Evolutionary conservation across 2,888 invertebrate species (phyloP).

Genomic region (Ormia ochracea): DNA sequence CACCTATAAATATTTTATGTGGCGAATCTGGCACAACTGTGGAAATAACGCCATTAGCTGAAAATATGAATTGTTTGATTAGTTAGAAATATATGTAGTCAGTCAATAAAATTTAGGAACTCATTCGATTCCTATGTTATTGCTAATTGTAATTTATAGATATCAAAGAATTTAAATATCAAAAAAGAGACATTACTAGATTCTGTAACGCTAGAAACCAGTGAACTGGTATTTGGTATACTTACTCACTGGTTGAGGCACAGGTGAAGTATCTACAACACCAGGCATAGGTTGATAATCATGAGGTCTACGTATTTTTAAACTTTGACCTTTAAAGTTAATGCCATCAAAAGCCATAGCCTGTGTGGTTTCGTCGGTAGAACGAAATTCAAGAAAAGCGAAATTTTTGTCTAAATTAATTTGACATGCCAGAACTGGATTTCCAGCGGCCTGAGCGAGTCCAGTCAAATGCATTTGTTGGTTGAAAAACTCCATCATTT

Average conservation of each 20-base stretch:
- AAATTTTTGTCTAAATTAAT: constrained; percentile 99
- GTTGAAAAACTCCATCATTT: constrained; percentile 99
- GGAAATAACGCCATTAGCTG: constrained; percentile 84
- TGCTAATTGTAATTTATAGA: no score
- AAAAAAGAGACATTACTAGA: no score
- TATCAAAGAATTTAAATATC: no score
- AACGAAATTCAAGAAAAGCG: constrained; percentile 96
- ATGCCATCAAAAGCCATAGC: constrained; percentile 99
- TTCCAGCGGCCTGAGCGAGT: constrained; percentile 97
- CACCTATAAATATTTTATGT: constrained; percentile 99
- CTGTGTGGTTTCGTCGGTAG: constrained; percentile 99
- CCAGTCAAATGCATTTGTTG: constrained; percentile 99
- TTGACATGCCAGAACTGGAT: constrained; percentile 98
- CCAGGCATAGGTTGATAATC: constrained; percentile 99
- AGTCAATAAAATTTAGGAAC: no score
- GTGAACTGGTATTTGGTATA: neutral
- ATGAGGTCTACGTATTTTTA: constrained; percentile 97
- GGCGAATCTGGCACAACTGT: constrained; percentile 98
- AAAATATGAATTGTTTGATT: constrained; percentile 5
- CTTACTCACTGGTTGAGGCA: constrained; percentile 87
- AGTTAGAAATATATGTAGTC: neutral
- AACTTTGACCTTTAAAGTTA: constrained; percentile 97
- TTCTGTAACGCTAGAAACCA: no score
- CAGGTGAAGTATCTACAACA: constrained; percentile 90
- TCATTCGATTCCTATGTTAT: no score